Evolutionary conservation across 2,797 vertebrate genomes (phyloP), one percentile per base, ranked within the genome.

Genomic region (Acipenser oxyrinchus): DNA sequence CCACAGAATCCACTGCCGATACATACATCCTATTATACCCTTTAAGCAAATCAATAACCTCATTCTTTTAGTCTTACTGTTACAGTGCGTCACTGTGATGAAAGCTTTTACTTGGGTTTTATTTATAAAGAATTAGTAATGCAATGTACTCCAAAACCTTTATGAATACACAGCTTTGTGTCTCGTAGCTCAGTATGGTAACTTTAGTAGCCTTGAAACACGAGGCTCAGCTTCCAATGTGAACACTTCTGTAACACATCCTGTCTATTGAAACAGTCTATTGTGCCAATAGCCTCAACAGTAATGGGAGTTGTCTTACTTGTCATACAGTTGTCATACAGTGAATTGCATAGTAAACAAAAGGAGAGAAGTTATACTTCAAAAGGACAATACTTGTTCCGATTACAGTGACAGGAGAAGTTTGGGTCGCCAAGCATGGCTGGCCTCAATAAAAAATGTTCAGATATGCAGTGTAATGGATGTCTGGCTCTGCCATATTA

Each of bases 111-210:
- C 23, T 37, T 37, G 23, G 23, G 23, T 37, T 37, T 37, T 37
- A 37, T 37, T 37, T 37, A 37, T 37, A 37, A 37, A 37, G 23
- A 37, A 37, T 37, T 37, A 37, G 23, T 37, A 37, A 37, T 37
- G 23, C 23, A 37, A 37, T 37, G 23, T 37, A 37, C 23, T 37
- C 23, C 23, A 37, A 37, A 37, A 37, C 2, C 2, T 37, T 37
- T 37, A 37, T 60, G 64, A 0, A 64, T 63, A 70, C 77, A 76
- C 81, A 72, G 82, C 73, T 76, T 9, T 69, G 67, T 75, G 73
- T 78, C 77, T 73, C 71, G 72, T 70, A 48, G 49, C 48, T 8
- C 10, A 58, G 72, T 72, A 77, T 72, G 15, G 69, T 72, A 72
- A 67, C 71, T 64, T 60, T 51, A 70, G 69, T 64, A 66, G 51